phyloP scores from a whole-genome alignment of 1,140 invertebrate genomes.

The Trichonephila clavipes region DNA sequence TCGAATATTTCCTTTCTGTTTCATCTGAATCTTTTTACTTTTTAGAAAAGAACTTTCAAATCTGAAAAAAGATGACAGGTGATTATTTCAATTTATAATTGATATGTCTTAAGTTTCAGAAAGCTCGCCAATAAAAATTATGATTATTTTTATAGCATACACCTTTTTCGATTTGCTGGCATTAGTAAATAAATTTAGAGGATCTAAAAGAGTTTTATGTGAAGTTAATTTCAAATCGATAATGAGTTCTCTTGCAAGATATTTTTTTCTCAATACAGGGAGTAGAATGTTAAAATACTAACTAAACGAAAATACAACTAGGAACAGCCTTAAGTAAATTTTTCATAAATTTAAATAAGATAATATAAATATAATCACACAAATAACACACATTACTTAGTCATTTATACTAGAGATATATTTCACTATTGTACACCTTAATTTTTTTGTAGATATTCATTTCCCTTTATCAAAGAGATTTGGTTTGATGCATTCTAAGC shows the following conservation, averaged over 20 bases:
- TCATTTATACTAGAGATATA: too few relatives aligned
- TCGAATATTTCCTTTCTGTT: not conserved
- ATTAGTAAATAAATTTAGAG: not conserved
- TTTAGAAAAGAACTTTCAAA: not conserved
- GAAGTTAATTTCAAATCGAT: constrained; percentile 1
- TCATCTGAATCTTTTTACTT: not conserved
- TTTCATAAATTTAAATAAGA: too few relatives aligned
- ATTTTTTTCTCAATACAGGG: not conserved
- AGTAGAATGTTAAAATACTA: too few relatives aligned
- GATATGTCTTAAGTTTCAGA: constrained; percentile 13
- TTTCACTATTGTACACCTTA: too few relatives aligned
- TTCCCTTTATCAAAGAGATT: too few relatives aligned
- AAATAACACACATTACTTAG: too few relatives aligned
- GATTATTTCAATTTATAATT: constrained; percentile 19
- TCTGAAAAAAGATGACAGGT: not conserved
- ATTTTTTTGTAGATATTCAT: too few relatives aligned
- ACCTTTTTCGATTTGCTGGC: not conserved
- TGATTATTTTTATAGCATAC: not conserved
- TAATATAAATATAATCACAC: too few relatives aligned
- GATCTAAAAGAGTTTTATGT: not conserved
- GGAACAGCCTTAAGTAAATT: too few relatives aligned
- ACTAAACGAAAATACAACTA: too few relatives aligned
- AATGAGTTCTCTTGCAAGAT: not conserved
- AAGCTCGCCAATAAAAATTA: not conserved
- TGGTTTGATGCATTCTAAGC: too few relatives aligned